Percentiles rank a stretch among this genome's conserved stretches.
These are phyloP conservation scores for Enteromius treurensis DNA, from an alignment of 2,797 vertebrate genomes.

Conservation along the genomic window DNA sequence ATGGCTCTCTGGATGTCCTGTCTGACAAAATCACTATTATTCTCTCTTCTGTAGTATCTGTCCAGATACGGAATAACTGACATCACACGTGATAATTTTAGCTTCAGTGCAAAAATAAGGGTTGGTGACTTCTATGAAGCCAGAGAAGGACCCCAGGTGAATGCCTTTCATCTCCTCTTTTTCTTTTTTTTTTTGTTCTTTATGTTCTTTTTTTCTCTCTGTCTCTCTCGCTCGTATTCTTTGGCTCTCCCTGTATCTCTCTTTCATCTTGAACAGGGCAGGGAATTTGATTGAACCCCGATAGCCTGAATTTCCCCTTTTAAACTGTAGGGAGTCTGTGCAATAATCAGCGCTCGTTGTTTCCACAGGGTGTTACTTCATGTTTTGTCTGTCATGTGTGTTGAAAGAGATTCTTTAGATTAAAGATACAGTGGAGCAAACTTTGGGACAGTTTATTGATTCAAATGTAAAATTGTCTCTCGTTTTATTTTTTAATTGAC, in stretches of 20 bases:
- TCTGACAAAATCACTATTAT: constrained; percentile 81
- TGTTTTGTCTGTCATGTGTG: constrained; percentile 52
- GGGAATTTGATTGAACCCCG: constrained; percentile 56
- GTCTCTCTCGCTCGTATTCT: constrained; percentile 38
- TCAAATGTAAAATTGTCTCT: neutral
- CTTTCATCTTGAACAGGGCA: constrained; percentile 59
- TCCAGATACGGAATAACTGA: constrained; percentile 99
- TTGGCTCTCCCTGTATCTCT: constrained; percentile 57
- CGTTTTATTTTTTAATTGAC: neutral
- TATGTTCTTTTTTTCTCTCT: constrained; percentile 57
- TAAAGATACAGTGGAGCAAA: constrained; percentile 20
- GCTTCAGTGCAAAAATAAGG: constrained; percentile 99
- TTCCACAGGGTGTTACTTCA: constrained; percentile 76
- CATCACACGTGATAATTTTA: constrained; percentile 99
- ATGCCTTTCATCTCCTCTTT: constrained; percentile 84
- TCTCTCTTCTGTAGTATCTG: constrained; percentile 99
- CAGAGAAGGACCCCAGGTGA: constrained; percentile 99
- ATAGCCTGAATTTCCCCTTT: constrained; percentile 60
- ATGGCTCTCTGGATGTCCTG: constrained; percentile 64
- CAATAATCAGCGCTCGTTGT: constrained; percentile 79
- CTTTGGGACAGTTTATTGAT: constrained; percentile 13
- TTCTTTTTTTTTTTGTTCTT: constrained; percentile 62
- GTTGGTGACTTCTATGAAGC: constrained; percentile 99
- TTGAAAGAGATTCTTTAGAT: constrained; percentile 21
- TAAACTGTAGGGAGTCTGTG: constrained; percentile 72